phyloP scores from a whole-genome alignment of 2,797 vertebrate species.

The Gymnocypris eckloni region DNA sequence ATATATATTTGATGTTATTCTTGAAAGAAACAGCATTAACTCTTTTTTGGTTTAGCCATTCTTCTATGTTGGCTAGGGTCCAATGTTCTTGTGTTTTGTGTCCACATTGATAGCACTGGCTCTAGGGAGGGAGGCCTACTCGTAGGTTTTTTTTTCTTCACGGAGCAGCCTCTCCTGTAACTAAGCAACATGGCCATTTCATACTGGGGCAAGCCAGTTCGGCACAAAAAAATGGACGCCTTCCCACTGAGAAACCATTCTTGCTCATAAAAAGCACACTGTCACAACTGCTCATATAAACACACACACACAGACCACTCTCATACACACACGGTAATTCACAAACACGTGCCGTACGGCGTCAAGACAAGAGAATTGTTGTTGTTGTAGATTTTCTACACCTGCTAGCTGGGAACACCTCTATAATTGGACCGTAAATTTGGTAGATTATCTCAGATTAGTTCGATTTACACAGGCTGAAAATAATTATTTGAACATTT shows the following conservation, averaged over 20 bases:
- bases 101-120: constrained; percentile 57
- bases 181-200: constrained; percentile 65
- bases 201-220: constrained; percentile 70
- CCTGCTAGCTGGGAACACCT: constrained; percentile 48
- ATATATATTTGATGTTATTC: constrained; percentile 50
- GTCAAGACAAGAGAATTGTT: constrained; percentile 21
- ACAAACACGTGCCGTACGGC: constrained; percentile 16
- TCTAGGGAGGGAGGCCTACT: constrained; percentile 54
- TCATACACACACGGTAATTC: constrained; percentile 16
- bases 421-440: constrained; percentile 45
- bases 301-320: constrained; percentile 20
- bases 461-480: constrained; percentile 15
- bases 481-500: constrained; percentile 4
- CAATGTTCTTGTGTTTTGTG: constrained; percentile 55
- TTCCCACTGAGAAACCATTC: constrained; percentile 70
- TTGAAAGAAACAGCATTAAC: constrained; percentile 53
- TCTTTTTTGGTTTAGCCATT: constrained; percentile 49
- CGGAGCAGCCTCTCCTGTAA: constrained; percentile 59
- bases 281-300: constrained; percentile 46
- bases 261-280: constrained; percentile 60
- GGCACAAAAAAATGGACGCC: constrained; percentile 69
- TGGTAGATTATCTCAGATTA: constrained; percentile 12
- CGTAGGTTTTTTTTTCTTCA: constrained; percentile 58
- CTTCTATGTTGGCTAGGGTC: constrained; percentile 46
- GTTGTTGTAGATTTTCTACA: constrained; percentile 31